These are phyloP conservation scores for Nomada lathburiana DNA, from an alignment of 2,888 invertebrate genomes.

Conservation along the genomic window DNA sequence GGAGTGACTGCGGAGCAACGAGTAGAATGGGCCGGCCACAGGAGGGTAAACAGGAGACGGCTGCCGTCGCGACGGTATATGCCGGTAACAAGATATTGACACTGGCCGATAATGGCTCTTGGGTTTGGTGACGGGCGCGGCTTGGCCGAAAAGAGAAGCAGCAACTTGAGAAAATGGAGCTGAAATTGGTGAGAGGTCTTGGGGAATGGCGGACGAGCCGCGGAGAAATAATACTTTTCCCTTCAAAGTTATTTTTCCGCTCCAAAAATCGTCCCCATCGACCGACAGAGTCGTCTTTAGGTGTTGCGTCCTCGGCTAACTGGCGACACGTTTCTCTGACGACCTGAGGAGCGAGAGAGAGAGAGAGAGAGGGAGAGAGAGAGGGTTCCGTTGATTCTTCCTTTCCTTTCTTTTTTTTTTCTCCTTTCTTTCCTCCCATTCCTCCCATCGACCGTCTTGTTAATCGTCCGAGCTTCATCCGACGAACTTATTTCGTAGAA, in stretches of 20 bases:
- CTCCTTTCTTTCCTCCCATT: background rate
- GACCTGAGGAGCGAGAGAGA: slow-evolving; percentile 38
- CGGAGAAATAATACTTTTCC: slow-evolving; percentile 55
- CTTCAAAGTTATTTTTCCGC: slow-evolving; percentile 73
- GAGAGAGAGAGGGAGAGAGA: slow-evolving; percentile 48
- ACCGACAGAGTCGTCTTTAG: slow-evolving; percentile 39
- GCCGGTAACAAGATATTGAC: slow-evolving; percentile 80
- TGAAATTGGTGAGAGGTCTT: slow-evolving; percentile 78
- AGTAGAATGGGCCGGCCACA: slow-evolving; percentile 66
- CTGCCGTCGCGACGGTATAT: slow-evolving; percentile 76
- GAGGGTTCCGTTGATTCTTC: slow-evolving; percentile 22
- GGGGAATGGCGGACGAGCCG: slow-evolving; percentile 64
- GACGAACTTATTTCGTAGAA: slow-evolving; percentile 34
- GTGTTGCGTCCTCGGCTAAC: slow-evolving; percentile 66
- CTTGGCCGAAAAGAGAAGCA: slow-evolving; percentile 72
- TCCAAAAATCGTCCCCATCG: slow-evolving; percentile 72
- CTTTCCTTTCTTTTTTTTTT: background rate
- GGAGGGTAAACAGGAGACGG: slow-evolving; percentile 79
- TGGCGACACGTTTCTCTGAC: slow-evolving; percentile 63
- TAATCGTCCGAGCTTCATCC: slow-evolving; percentile 48
- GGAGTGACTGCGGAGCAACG: slow-evolving; percentile 19
- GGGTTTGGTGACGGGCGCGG: slow-evolving; percentile 72
- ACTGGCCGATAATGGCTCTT: slow-evolving; percentile 81
- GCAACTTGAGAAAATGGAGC: slow-evolving; percentile 79
- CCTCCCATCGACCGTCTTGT: slow-evolving; percentile 24